Evolutionary conservation across 2,797 vertebrate genomes (phyloP).

Genomic region (Sebastes matsubarae): DNA sequence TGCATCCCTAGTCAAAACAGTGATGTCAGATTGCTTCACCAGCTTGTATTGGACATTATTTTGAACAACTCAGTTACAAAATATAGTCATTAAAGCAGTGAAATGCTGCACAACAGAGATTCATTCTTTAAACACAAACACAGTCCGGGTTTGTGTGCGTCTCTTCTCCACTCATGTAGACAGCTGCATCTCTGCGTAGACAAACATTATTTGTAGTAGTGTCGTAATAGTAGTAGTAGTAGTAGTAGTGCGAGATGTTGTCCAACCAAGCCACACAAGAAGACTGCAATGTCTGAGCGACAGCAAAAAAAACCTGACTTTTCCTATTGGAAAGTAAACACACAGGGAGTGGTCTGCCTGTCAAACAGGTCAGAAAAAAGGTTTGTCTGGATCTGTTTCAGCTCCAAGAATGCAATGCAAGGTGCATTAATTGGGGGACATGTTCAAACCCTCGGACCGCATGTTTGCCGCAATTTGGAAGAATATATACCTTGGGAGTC

Average conservation of each 20-base stretch:
- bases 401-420: not conserved
- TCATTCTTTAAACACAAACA: not conserved
- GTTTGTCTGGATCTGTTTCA: not conserved
- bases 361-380: constrained; percentile 13
- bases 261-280: constrained; percentile 35
- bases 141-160: not conserved
- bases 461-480: not conserved
- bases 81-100: not conserved
- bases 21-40: not conserved
- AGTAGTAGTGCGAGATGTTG: not conserved
- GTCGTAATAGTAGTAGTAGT: not conserved
- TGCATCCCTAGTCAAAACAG: not conserved
- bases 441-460: not conserved
- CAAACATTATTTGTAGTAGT: not conserved
- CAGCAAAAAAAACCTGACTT: constrained; percentile 21
- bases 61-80: not conserved
- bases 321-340: not conserved
- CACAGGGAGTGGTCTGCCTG: constrained; percentile 22
- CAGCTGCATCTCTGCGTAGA: not conserved
- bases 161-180: not conserved
- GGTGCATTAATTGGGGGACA: not conserved
- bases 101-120: not conserved
- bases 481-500: not conserved
- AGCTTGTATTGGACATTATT: not conserved
- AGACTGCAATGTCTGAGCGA: not conserved